phyloP scores from a whole-genome alignment of 53 echinoderm and acorn worm species.

The Astropecten irregularis region DNA sequence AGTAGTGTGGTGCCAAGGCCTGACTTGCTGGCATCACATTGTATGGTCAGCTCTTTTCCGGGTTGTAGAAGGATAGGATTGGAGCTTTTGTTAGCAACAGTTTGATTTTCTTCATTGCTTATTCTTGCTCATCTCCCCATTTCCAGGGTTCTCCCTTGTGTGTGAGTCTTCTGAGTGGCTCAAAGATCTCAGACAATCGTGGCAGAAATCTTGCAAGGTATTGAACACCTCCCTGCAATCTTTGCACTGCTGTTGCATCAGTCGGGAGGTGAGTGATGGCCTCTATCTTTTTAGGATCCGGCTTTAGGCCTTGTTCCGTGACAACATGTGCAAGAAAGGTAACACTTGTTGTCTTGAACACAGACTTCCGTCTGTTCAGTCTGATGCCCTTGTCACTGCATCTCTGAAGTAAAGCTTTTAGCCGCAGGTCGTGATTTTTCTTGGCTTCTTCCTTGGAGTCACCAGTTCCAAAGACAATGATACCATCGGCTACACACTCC shows the following conservation, averaged over 20 bases:
- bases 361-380: conserved; percentile 45
- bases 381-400: conserved; percentile 55
- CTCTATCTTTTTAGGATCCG: conserved; percentile 56
- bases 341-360: conserved; percentile 29
- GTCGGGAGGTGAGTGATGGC: conserved; percentile 28
- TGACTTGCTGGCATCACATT: conserved; percentile 66
- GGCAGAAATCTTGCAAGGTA: no score
- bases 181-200: no score
- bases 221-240: no score
- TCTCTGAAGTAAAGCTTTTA: conserved; percentile 56
- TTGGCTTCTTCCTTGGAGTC: conserved; percentile 15
- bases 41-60: conserved; percentile 38
- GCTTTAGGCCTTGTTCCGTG: conserved; percentile 56
- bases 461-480: conserved; percentile 55
- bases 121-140: conserved; percentile 19
- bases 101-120: conserved; percentile 16
- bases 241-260: no score
- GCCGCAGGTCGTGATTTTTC: conserved; percentile 40
- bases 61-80: conserved; percentile 62
- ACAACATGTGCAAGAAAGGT: conserved; percentile 61
- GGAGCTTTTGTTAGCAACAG: no score
- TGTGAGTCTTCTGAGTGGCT: conserved; percentile 37
- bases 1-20: conserved; percentile 62
- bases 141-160: conserved; percentile 6
- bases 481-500: conserved; percentile 61